Conservation (phyloP, 2,113 vertebrate genomes). For the Archilochus colubris region DNA sequence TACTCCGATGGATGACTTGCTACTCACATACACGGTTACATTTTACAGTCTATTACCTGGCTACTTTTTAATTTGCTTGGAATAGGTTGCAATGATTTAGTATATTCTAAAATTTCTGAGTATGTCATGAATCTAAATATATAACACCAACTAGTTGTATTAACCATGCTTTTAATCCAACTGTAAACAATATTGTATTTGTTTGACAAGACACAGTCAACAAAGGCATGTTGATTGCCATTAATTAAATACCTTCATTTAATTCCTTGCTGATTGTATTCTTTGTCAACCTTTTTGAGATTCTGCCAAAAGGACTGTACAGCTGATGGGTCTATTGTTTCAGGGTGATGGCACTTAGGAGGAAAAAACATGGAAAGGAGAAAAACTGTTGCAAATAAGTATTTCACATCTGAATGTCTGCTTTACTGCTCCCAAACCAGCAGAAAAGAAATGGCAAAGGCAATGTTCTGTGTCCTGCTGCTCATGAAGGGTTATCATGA, state of each 20-base stretch:
- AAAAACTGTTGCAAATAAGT: neutral
- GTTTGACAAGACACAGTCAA: neutral
- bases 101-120: neutral
- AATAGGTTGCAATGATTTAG: neutral
- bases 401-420: too few relatives aligned
- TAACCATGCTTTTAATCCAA: neutral
- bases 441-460: neutral
- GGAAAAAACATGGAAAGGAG: neutral
- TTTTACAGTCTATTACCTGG: neutral
- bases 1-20: neutral
- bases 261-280: neutral
- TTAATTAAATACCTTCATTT: slow-evolving; percentile 12
- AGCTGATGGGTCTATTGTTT: slow-evolving; percentile 21
- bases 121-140: neutral
- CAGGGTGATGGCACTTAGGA: neutral
- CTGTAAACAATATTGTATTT: neutral
- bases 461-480: neutral
- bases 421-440: neutral
- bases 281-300: neutral
- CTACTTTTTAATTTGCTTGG: slow-evolving; percentile 2
- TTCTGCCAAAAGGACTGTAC: neutral
- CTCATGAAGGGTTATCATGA: neutral
- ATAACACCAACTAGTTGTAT: neutral
- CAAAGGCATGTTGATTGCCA: neutral
- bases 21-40: neutral